Base-by-base conservation (phyloP, 2,797 vertebrate species). In the Sitta carolinensis region DNA sequence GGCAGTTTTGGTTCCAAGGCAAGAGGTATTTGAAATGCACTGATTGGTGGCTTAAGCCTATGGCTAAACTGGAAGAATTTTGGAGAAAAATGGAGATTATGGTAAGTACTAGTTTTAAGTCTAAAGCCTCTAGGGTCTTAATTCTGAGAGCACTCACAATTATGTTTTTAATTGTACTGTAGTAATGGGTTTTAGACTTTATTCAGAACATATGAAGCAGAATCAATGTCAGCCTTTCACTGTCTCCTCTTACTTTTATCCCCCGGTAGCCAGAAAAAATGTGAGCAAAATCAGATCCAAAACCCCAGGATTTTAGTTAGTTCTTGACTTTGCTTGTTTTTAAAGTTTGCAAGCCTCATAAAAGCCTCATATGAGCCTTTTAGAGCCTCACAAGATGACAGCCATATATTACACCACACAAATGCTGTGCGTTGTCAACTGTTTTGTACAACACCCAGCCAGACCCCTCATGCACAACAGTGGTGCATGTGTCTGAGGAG, bases 1-100 rank as follows among this genome's bases (percentile, higher is more conserved):
- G 99, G 62, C 99, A 99, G 97, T 99, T 99, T 96, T 99, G 99
- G 99, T 99, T 99, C 97, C 99, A 99, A 98, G 99, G 99, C 88
- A 98, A 97, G 92, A 98, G 99, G 29, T 99, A 98, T 85, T 97
- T 97, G 90, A 98, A 98, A 51, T 99, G 98, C 97, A 99, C 98
- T 80, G 98, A 99, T 89, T 99, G 99, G 99, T 99, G 99, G 99
- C 98, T 97, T 87, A 95, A 98, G 86, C 99, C 99, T 50, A 99
- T 99, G 98, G 97, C 98, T 93, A 97, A 98, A 76, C 93, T 99
- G 96, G 99, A 99, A 95, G 98, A 97, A 34, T 97, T 98, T 87
- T 99, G 99, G 99, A 98, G 95, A 95, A 98, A 98, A 96, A 98
- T 99, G 99, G 99, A 99, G 96, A 97, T 96, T 54, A 98, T 99